phyloP scores from a whole-genome alignment of 2,888 invertebrate genomes.

The Phania funesta region DNA sequence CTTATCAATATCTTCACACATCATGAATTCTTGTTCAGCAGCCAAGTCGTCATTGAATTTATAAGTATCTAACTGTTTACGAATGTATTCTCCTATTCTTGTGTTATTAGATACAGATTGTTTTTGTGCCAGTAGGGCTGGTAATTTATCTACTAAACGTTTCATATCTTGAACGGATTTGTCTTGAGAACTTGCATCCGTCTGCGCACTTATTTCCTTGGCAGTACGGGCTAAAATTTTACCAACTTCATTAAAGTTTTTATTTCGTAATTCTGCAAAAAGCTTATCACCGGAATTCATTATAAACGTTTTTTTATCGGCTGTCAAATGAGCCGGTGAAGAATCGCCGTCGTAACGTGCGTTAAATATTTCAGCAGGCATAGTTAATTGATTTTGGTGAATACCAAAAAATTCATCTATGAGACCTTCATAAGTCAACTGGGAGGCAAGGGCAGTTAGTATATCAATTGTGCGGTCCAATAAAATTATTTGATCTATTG shows the following conservation, averaged over 20 bases:
- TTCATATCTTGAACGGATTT: slow-evolving; percentile 97
- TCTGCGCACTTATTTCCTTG: slow-evolving; percentile 90
- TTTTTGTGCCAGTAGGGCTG: slow-evolving; percentile 92
- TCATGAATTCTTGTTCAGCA: slow-evolving; percentile 94
- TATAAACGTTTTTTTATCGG: slow-evolving; percentile 87
- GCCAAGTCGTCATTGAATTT: slow-evolving; percentile 90
- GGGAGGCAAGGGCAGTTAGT: slow-evolving; percentile 94
- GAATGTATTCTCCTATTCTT: slow-evolving; percentile 95
- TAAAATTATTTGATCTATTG: slow-evolving; percentile 93
- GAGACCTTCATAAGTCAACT: slow-evolving; percentile 97
- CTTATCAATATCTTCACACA: slow-evolving; percentile 95
- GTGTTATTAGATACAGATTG: slow-evolving; percentile 93
- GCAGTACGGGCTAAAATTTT: slow-evolving; percentile 92
- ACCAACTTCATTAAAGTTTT: slow-evolving; percentile 95
- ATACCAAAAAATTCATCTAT: slow-evolving; percentile 97
- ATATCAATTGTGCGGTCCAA: slow-evolving; percentile 96
- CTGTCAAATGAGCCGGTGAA: slow-evolving; percentile 71
- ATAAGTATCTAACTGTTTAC: slow-evolving; percentile 88
- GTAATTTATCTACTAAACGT: slow-evolving; percentile 93
- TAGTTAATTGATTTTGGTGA: slow-evolving; percentile 88
- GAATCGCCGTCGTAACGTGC: slow-evolving; percentile 82
- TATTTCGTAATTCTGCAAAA: slow-evolving; percentile 93
- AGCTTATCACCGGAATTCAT: slow-evolving; percentile 94
- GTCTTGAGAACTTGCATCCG: slow-evolving; percentile 91
- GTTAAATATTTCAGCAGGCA: slow-evolving; percentile 92